These are phyloP conservation scores for Cephus cinctus DNA, from an alignment of 1,140 invertebrate genomes.

Conservation along the genomic window DNA sequence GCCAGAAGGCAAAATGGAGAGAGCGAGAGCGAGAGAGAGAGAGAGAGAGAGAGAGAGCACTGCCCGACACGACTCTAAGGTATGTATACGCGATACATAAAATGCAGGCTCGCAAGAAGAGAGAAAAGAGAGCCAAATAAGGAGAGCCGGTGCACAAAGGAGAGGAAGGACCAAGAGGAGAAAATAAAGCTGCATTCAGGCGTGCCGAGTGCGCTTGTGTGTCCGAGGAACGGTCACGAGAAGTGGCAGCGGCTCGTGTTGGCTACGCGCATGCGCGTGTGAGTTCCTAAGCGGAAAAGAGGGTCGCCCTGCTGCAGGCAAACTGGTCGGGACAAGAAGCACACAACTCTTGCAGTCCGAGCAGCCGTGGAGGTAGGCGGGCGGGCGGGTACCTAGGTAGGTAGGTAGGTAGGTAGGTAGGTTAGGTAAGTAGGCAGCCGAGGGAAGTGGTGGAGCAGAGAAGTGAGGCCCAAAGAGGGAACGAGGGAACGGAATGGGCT, in stretches of 20 bases:
- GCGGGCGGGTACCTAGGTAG: not conserved
- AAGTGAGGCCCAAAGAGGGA: constrained; percentile 4
- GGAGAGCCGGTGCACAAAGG: constrained; percentile 39
- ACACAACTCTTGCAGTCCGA: constrained; percentile 1
- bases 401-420: too few species aligned
- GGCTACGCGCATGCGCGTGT: constrained; percentile 16
- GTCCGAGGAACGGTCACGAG: not conserved
- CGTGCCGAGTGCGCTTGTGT: not conserved
- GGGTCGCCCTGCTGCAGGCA: constrained; percentile 19
- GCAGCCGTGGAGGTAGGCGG: constrained; percentile 4
- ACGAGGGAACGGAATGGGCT: constrained; percentile 13
- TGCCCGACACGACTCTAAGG: not conserved
- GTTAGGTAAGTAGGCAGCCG: constrained; percentile 17
- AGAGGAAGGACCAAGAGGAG: constrained; percentile 34
- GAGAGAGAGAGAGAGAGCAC: constrained; percentile 1
- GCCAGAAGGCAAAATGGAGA: not conserved
- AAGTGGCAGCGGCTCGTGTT: too few species aligned
- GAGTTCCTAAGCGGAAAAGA: constrained; percentile 34
- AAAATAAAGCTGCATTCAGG: not conserved
- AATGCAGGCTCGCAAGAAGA: constrained; percentile 6
- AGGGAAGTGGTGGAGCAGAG: constrained; percentile 7
- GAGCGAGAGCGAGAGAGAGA: constrained; percentile 4
- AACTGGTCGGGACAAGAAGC: constrained; percentile 18
- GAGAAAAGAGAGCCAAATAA: constrained; percentile 28
- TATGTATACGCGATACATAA: not conserved